Base-by-base conservation (phyloP, 2,888 invertebrate genomes). In the Acronicta alni region DNA sequence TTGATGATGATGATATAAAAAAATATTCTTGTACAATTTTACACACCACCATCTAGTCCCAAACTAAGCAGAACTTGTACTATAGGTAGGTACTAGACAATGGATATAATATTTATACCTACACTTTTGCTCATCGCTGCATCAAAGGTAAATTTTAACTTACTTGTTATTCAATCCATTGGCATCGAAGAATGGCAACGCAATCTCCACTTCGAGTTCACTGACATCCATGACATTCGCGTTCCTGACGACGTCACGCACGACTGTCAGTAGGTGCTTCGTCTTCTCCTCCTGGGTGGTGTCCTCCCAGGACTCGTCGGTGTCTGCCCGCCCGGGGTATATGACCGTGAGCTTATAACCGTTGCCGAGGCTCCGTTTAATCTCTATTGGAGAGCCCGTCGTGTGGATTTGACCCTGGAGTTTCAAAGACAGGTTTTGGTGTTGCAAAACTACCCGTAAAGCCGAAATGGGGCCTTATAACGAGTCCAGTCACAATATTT, bases 371-470 rank as follows among this genome's bases (percentile, higher is more conserved):
- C 91, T 88, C 2, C 94, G 92, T 59, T 95, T 95, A 56, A 95
- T 89, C 42, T 93, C 94, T 42, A 95, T 87, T 0, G 95, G 95
- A 0, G 95, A 94, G 0, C 95, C 95, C 0, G 93, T 92, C 12
- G 95, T 95, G 70, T 95, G 92, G 65, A 95, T 90, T 86, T 94
- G 95, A 37, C 95, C 95, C 90, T 95, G 75, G 4, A 42, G 41
- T 39, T 18, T 15, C 10, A 3, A 0, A 20, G 41, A 56, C 10
- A 20, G 6, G 14, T 15, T 16, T 41, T 1, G n/a, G n/a, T n/a
- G n/a, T 32, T n/a, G n/a, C 1, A 6, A 1, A 41, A 10, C n/a
- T n/a, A n/a, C n/a, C n/a, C n/a, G n/a, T n/a, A n/a, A n/a, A n/a
- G n/a, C n/a, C n/a, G n/a, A n/a, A n/a, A n/a, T n/a, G n/a, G n/a